Evolutionary conservation across 2,113 vertebrate species (phyloP), one percentile per base, ranked within the genome.

Genomic region (Thinocorus orbignyianus): DNA sequence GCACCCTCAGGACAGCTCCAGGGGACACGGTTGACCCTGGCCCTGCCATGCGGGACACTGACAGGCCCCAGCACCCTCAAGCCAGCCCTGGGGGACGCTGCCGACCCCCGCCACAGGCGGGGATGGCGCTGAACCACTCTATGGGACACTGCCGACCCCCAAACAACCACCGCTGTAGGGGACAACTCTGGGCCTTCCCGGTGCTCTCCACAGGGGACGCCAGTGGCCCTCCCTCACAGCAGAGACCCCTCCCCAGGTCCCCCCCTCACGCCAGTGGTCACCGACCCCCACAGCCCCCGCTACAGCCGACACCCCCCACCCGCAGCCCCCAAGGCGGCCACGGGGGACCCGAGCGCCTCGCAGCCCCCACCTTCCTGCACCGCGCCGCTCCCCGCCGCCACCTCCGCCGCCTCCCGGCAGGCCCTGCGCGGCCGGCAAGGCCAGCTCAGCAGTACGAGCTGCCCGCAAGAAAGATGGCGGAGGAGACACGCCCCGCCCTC

Each of bases 381-480:
- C 65, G n/a, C 41, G 4, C 73, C 70, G 51, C 55, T 58, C 37
- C 37, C 28, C 35, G 8, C 64, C 19, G 17, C 33, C 30, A 46
- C 48, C 48, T 33, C 82, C 54, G 35, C 41, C 20, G 42, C 17
- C 25, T 89, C 94, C 91, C 93, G 19, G 68, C 52, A 92, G 12
- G 11, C 92, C 69, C 83, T 79, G 54, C 97, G 94, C 92, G 18
- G 39, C 39, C 81, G 6, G 41, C 52, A 96, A 91, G 46, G 95
- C 90, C 95, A 97, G 30, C 96, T 97, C 97, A 97, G 96, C 96
- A 9, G 9, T 30, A 0, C 14, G 1, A 6, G 5, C 3, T 81
- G 90, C 93, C 96, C 92, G 1, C 16, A 60, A 4, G 1, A 57
- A 94, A 96, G 15, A 97, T 95, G 95, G 94, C 88, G 73, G 70